Base-by-base conservation (phyloP, 2,888 invertebrate genomes). In the Scaptomyza reducta region DNA sequence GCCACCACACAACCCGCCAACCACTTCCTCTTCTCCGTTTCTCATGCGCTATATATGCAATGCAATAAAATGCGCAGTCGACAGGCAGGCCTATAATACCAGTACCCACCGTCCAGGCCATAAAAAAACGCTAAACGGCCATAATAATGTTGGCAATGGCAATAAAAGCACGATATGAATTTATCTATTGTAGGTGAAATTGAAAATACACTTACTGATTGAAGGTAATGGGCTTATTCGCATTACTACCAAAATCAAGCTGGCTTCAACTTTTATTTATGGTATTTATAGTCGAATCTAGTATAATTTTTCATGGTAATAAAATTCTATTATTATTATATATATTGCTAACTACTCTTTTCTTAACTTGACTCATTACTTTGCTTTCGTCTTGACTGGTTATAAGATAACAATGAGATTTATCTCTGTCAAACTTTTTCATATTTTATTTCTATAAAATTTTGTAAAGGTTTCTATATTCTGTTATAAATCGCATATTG, bases 91-190 rank as follows among this genome's bases (percentile, higher is more conserved):
- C 79, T 78, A 71, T 59, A 65, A 63, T 18, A 60, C 41, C 65
- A 60, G 33, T 54, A n/a, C n/a, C 41, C 67, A 62, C 33, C 75
- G 79, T 74, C 56, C 60, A 47, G 61, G 62, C 61, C 77, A 84
- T 84, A 88, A 84, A 84, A 87, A 77, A 88, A 61, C 80, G 83
- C 88, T 84, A 88, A 84, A 77, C 77, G 88, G 87, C 88, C 73
- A 87, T 88, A 88, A 88, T 88, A 84, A 79, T 86, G 80, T 79
- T 65, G 68, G 65, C 70, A 44, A 56, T 56, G 66, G 70, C 59
- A 59, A 67, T 79, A 79, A 77, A 83, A 79, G 72, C 29, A 35
- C 64, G 71, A 79, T 71, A 71, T 77, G 64, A 50, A 59, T 53
- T 64, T 64, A 65, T 71, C 63, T 61, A 58, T 60, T 49, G 16